Evolutionary conservation across 2,113 vertebrate species (phyloP).

Genomic region (Leptosomus discolor): DNA sequence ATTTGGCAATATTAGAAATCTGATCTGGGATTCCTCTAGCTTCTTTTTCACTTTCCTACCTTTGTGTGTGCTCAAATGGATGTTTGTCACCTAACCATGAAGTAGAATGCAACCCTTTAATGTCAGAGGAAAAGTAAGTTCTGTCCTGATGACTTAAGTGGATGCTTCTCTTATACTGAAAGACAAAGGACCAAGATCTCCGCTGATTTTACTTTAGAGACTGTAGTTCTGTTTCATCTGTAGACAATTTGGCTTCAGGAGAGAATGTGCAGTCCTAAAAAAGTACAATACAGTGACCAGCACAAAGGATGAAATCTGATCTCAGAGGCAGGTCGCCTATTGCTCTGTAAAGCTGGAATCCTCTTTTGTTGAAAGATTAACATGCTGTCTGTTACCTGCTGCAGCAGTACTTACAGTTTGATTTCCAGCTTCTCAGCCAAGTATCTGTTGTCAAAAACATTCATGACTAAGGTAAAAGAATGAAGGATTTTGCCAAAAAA

Average conservation of each 20-base stretch:
- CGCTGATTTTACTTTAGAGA: slow-evolving; percentile 5
- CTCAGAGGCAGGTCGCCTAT: slow-evolving; percentile 64
- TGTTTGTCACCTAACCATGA: not conserved
- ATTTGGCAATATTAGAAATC: not conserved
- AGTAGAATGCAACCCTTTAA: not conserved
- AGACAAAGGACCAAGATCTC: slow-evolving; percentile 56
- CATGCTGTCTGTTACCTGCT: slow-evolving; percentile 37
- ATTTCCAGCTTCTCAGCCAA: slow-evolving; percentile 35
- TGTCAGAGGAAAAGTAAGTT: slow-evolving; percentile 56
- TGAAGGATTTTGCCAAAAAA: slow-evolving; percentile 47
- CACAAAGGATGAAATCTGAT: slow-evolving; percentile 68
- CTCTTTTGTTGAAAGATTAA: slow-evolving; percentile 51
- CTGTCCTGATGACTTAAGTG: slow-evolving; percentile 60
- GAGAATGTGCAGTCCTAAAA: not conserved
- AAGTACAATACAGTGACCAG: slow-evolving; percentile 31
- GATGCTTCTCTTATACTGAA: slow-evolving; percentile 61
- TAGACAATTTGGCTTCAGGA: slow-evolving; percentile 44
- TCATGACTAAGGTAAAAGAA: slow-evolving; percentile 56
- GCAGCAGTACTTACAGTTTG: slow-evolving; percentile 28
- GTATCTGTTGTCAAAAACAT: slow-evolving; percentile 55
- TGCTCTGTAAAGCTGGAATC: not conserved
- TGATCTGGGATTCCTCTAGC: not conserved
- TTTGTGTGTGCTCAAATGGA: not conserved
- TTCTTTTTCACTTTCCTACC: not conserved
- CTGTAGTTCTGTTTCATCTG: not conserved